Evolutionary conservation across 2,113 vertebrate species (phyloP).

Genomic region (Hystrix cristata): DNA sequence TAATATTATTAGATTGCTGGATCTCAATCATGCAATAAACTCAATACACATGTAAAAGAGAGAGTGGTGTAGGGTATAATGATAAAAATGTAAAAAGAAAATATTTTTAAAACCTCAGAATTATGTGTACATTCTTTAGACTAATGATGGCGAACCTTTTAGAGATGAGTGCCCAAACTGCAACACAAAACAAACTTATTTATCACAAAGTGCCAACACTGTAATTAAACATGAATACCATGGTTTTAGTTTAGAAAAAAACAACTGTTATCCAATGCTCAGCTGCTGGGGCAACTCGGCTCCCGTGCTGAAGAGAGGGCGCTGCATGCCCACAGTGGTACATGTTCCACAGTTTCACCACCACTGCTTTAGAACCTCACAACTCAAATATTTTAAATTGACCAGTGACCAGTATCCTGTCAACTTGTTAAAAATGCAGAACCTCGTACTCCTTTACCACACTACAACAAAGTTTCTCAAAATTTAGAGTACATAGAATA

Average conservation of each 20-base stretch:
- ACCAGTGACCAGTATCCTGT: neutral
- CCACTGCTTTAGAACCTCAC: neutral
- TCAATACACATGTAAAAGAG: neutral
- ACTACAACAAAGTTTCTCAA: neutral
- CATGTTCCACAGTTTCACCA: neutral
- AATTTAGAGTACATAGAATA: neutral
- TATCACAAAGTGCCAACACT: neutral
- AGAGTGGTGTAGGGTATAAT: neutral
- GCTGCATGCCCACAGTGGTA: neutral
- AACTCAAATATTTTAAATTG: neutral
- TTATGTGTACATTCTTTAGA: neutral
- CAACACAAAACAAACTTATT: neutral
- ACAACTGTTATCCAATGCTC: neutral
- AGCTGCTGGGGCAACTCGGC: neutral
- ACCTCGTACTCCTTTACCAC: neutral
- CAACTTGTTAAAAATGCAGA: neutral
- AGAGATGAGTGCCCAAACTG: neutral
- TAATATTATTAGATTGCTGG: neutral
- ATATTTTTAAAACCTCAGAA: neutral
- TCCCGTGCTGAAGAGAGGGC: neutral
- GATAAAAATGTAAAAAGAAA: neutral
- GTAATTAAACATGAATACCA: neutral
- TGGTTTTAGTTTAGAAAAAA: neutral
- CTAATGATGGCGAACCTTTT: neutral
- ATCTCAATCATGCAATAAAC: neutral